Conservation (phyloP, 2,797 vertebrate genomes). For the Chiloscyllium punctatum region DNA sequence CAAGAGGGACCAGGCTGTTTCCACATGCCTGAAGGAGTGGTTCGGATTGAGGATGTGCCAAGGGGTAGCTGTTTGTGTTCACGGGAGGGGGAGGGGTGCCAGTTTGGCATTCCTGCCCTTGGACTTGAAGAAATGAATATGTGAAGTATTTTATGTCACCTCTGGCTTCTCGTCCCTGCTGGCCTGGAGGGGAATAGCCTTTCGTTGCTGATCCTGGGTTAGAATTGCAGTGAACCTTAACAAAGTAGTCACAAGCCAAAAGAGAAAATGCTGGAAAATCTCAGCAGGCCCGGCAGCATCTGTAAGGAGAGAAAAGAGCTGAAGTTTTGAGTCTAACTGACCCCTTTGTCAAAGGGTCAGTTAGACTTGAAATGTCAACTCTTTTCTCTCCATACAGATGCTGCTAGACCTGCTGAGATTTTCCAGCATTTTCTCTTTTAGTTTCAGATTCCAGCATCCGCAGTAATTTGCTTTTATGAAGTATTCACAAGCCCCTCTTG, state of each 20-base stretch:
- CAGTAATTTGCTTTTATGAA: too few relatives aligned
- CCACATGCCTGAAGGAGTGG: background rate
- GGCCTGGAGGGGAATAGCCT: background rate
- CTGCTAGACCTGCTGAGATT: too few relatives aligned
- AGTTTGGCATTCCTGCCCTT: background rate
- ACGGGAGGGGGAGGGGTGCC: background rate
- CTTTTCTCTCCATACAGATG: too few relatives aligned
- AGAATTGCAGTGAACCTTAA: too few relatives aligned
- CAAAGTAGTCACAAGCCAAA: background rate
- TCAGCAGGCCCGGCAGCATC: too few relatives aligned
- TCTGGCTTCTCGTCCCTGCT: background rate
- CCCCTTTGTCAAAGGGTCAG: too few relatives aligned
- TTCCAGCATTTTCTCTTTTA: too few relatives aligned
- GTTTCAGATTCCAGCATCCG: too few relatives aligned
- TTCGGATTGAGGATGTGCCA: background rate
- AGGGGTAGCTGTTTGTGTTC: background rate
- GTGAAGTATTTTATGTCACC: background rate
- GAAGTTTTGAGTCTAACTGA: too few relatives aligned
- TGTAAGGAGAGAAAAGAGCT: too few relatives aligned
- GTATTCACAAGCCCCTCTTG: background rate
- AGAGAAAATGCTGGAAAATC: too few relatives aligned
- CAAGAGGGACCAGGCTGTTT: background rate
- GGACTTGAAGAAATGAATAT: background rate
- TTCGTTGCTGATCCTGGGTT: background rate
- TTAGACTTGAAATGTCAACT: too few relatives aligned